Evolutionary conservation across 2,113 vertebrate genomes (phyloP).

Genomic region (Australoheros scitulus): DNA sequence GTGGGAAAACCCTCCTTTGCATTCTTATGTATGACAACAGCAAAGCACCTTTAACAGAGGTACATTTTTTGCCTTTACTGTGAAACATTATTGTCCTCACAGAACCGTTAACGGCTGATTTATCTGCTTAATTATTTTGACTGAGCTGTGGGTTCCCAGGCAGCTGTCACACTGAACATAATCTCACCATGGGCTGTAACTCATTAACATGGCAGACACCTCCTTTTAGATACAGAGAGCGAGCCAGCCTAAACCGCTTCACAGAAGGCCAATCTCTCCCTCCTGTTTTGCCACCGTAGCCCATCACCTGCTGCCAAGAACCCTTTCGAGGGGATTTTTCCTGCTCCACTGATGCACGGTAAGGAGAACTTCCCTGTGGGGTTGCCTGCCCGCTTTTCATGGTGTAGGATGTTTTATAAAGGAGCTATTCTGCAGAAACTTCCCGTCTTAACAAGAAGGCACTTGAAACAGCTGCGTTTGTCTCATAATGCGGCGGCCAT

Average conservation of each 20-base stretch:
- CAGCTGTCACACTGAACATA: conserved; percentile 34
- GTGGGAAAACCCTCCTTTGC: background rate
- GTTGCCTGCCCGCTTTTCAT: conserved; percentile 24
- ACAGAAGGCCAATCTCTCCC: conserved; percentile 30
- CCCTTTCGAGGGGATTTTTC: conserved; percentile 50
- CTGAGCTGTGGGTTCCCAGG: conserved; percentile 14
- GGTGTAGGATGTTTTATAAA: conserved; percentile 19
- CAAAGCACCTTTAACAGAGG: background rate
- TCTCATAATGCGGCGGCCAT: background rate
- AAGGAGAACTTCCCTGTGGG: conserved; percentile 37
- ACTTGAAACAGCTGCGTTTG: background rate
- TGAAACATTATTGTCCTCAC: background rate
- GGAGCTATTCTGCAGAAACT: conserved; percentile 1
- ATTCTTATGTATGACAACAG: background rate
- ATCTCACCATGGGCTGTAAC: conserved; percentile 20
- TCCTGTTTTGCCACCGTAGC: conserved; percentile 29
- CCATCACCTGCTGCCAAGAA: conserved; percentile 57
- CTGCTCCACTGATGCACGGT: conserved; percentile 55
- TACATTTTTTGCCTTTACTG: background rate
- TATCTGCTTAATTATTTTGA: background rate
- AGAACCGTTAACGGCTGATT: conserved; percentile 6
- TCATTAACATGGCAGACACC: conserved; percentile 58
- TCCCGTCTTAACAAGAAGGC: background rate
- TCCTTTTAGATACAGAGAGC: conserved; percentile 10
- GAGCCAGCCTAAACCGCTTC: conserved; percentile 20